Conservation (phyloP, 2,113 vertebrate species). For the Anas platyrhynchos region DNA sequence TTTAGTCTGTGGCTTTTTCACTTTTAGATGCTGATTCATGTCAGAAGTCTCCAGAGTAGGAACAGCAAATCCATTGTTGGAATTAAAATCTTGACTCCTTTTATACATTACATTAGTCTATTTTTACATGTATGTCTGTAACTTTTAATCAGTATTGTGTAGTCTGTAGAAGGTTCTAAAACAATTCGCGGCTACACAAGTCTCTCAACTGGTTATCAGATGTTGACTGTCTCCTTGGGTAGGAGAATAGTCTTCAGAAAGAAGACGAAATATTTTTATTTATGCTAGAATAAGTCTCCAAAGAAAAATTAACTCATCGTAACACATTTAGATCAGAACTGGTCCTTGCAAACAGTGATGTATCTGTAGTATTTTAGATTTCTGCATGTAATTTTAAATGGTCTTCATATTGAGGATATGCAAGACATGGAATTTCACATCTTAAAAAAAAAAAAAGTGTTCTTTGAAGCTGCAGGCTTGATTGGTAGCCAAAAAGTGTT, state of each 20-base stretch:
- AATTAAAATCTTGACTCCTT: neutral
- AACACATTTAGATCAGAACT: rapidly evolving
- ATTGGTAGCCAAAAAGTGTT: neutral
- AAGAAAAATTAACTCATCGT: neutral
- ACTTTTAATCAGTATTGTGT: neutral
- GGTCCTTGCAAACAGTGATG: neutral
- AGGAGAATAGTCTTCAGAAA: neutral
- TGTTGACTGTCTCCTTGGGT: neutral
- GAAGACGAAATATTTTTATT: neutral
- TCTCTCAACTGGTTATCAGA: neutral
- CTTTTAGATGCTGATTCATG: neutral
- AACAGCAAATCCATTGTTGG: neutral
- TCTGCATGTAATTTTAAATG: neutral
- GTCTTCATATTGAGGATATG: neutral
- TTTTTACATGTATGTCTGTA: neutral
- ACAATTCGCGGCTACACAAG: neutral
- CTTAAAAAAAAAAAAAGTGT: neutral
- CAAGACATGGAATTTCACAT: neutral
- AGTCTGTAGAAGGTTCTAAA: neutral
- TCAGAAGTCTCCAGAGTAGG: neutral
- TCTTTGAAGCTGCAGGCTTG: neutral
- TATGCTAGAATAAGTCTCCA: too few species aligned
- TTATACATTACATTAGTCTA: neutral
- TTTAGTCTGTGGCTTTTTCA: neutral
- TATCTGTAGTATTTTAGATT: neutral